These are phyloP conservation scores for Colletes collaris DNA, from an alignment of 2,888 invertebrate species.

Conservation along the genomic window DNA sequence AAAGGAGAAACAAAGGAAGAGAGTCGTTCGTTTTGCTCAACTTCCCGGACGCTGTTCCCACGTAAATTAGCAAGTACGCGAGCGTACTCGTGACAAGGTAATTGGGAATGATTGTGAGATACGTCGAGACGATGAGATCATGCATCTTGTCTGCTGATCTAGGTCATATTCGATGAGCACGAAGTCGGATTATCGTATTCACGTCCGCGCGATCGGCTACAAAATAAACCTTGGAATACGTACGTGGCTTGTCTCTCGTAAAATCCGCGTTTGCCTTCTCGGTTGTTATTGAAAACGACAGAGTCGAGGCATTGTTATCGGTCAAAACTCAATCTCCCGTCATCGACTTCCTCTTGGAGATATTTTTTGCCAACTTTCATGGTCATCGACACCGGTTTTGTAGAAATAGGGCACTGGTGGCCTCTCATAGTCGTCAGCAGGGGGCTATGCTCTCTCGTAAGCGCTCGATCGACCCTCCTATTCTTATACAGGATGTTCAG, in stretches of 20 bases:
- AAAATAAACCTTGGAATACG: constrained; percentile 24
- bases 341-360: no score
- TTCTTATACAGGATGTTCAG: no score
- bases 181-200: constrained; percentile 24
- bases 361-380: no score
- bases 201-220: not conserved
- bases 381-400: no score
- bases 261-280: not conserved
- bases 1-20: no score
- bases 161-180: constrained; percentile 21
- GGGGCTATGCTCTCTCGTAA: no score
- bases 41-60: constrained; percentile 31
- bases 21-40: not conserved
- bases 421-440: no score
- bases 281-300: no score
- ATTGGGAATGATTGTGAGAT: constrained; percentile 53
- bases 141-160: constrained; percentile 4
- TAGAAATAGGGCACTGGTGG: no score
- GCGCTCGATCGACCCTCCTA: no score
- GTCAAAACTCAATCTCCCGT: no score
- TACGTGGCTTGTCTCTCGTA: not conserved
- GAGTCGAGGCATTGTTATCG: no score
- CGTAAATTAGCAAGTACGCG: constrained; percentile 28
- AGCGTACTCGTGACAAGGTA: constrained; percentile 54
- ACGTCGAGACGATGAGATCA: constrained; percentile 46